Evolutionary conservation across 2,113 vertebrate species (phyloP), one percentile per base, ranked within the genome.

Genomic region (Cottus gobio): DNA sequence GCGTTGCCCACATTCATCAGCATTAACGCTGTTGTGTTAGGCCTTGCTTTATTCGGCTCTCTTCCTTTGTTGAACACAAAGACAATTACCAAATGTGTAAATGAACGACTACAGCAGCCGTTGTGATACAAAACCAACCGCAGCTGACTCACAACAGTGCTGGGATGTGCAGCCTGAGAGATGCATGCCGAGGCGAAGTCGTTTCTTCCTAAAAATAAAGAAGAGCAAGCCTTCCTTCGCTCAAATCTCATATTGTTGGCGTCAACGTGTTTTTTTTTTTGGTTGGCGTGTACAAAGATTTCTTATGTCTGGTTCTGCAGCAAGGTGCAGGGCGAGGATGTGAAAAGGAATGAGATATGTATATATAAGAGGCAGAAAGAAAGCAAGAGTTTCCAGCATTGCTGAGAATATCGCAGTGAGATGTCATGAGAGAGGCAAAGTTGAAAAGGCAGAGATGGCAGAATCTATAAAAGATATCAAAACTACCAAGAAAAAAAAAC

Each of bases 181-280:
- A 13, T 52, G 46, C 46, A 46, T 2, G 12, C 30, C 5, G 13
- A n/a, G 66, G 30, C 42, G 28, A 22, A 48, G 24, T 63, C 67
- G 75, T 90, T 87, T 85, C 83, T 82, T 89, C 82, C 87, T 83
- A 87, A 89, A 91, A 91, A 89, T 87, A 87, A 82, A 76, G 74
- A 78, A 71, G 71, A 77, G 68, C 52, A 28, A 74, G 52, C 58
- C 54, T 75, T 31, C 75, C 30, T 73, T 69, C 44, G 42, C 71
- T 79, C 78, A 61, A 62, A 73, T 88, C 62, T 70, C 67, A 61
- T 76, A 75, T 82, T 42, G 67, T 50, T 66, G 37, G 64, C 80
- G 83, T 83, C 83, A 79, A 87, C 69, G 46, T 79, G 37, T 79
- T 63, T 77, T 79, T 42, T 42, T 42, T 42, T 42, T 9, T 11